Base-by-base conservation (phyloP, 2,797 vertebrate genomes). In the Chiroxiphia lanceolata region DNA sequence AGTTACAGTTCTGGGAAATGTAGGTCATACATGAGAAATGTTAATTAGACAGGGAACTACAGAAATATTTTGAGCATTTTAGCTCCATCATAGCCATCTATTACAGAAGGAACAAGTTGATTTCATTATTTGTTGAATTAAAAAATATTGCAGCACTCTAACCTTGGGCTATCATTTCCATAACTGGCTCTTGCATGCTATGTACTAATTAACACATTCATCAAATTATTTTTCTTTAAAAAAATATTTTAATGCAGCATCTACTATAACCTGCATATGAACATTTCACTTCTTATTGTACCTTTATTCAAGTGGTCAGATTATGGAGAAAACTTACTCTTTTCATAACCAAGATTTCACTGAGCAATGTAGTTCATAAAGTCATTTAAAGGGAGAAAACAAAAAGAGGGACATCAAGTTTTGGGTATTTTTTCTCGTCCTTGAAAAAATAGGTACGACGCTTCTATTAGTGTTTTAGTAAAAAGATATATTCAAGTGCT, bases 91-190 rank as follows among this genome's bases (percentile, higher is more conserved):
- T 72, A 94, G 45, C 38, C 75, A 94, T 95, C 83, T 94, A 97
- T 96, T 97, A 93, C 21, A 72, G 85, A 92, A 95, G 89, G 54
- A 97, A 96, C 36, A 95, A 88, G 88, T 83, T 97, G 82, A 90
- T 97, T 96, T 96, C 94, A 94, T 74, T 97, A 94, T 95, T 97
- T 97, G 68, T 94, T 90, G 90, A 97, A 96, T 96, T 97, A 96
- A 96, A 97, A 97, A 95, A 90, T 94, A 96, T 95, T 97, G 68
- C 92, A 90, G 90, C 47, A 88, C 64, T 65, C 61, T 97, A 97
- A 97, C 82, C 89, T 97, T 96, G 68, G 84, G 75, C 76, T 45
- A 71, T 96, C 81, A 95, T 96, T 97, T 97, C 82, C 91, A 91
- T 96, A 97, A 97, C 81, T 96, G 91, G 63, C 54, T 97, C 70